Conservation (phyloP, 2,113 vertebrate species). For the Sapajus apella region DNA sequence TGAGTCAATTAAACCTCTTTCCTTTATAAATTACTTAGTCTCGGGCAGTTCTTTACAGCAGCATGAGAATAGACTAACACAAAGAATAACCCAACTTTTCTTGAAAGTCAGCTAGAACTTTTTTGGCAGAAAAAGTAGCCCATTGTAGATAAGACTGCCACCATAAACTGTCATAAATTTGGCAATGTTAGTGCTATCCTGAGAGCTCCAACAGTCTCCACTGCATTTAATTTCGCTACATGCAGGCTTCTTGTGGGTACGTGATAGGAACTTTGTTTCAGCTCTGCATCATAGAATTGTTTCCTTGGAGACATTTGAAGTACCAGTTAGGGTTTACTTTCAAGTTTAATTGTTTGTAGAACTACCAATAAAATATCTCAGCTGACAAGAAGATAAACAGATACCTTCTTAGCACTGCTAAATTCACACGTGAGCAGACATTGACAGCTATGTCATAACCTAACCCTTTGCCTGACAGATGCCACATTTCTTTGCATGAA, state of each 20-base stretch:
- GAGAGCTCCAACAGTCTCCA: background rate
- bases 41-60: no score
- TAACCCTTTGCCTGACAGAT: background rate
- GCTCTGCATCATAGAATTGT: background rate
- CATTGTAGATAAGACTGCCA: background rate
- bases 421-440: background rate
- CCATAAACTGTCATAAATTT: background rate
- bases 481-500: background rate
- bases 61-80: no score
- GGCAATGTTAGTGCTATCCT: background rate
- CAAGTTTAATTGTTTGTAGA: background rate
- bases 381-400: background rate
- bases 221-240: background rate
- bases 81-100: background rate
- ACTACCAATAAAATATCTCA: conserved; percentile 8
- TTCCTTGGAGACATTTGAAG: background rate
- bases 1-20: no score
- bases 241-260: background rate
- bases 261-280: background rate
- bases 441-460: background rate
- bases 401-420: background rate
- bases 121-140: background rate
- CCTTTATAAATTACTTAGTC: no score
- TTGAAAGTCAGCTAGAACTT: background rate
- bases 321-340: background rate